Evolutionary conservation across 1,140 invertebrate genomes (phyloP), one percentile per base, ranked within the genome.

Genomic region (Penaeus vannamei): DNA sequence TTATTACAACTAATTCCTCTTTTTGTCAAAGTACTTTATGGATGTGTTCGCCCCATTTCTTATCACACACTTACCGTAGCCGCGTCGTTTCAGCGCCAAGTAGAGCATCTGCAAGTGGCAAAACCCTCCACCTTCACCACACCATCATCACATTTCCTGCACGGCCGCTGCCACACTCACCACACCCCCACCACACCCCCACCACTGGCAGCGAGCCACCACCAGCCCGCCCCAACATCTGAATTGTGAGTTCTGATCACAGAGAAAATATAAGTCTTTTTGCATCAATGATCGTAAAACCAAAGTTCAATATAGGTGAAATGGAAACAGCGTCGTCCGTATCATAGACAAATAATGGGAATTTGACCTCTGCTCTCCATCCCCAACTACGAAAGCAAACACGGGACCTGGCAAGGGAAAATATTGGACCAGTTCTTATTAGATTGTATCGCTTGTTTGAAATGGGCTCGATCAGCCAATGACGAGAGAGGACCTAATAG

Each of bases 401-500:
- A 88, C 22, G 66, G 53, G 64, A 32, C 53, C 69, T 36, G n/a
- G 87, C 64, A 53, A 84, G 72, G 64, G 87, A 88, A 84, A 88
- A 88, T 88, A 88, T 88, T 88, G 87, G 62, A 72, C 59, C 81
- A 59, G 66, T 46, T 59, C 81, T 88, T 88, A 88, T 88, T 88
- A 88, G 81, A 84, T 88, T 88, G 87, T 84, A 88, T 88, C 87
- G 81, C 62, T 84, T 88, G 87, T 88, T 88, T 88, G 81, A 83
- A 64, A 77, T 88, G 60, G 87, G 84, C 53, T 84, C 82, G 87
- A 88, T 88, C 87, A 84, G 66, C 87, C 64, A 84, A 76, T 83
- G 69, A 79, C 64, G 66, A 77, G 64, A 36, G 46, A 26, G 61
- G 26, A 82, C 64, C 61, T 83, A 60, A 83, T 87, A 83, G 79